Base-by-base conservation (phyloP, 1,140 invertebrate species). In the Mya arenaria region DNA sequence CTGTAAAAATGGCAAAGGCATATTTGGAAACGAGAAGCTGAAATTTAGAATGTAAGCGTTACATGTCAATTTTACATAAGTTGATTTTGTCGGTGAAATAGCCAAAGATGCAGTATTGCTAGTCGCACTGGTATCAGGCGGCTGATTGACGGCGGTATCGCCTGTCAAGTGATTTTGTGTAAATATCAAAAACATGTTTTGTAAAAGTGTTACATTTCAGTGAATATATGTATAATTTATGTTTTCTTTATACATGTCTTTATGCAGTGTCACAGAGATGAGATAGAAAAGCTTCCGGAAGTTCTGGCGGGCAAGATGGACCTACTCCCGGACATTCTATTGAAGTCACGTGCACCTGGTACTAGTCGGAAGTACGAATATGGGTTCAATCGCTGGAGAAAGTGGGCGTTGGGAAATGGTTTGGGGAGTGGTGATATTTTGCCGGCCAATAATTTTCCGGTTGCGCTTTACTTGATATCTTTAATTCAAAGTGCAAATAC, bases 161-260 rank as follows among this genome's bases (percentile, higher is more conserved):
- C n/a, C n/a, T n/a, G n/a, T n/a, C n/a, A n/a, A n/a, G n/a, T n/a
- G n/a, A n/a, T n/a, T n/a, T n/a, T n/a, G n/a, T n/a, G n/a, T n/a
- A n/a, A n/a, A n/a, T n/a, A n/a, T n/a, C n/a, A n/a, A n/a, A n/a
- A n/a, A n/a, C n/a, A n/a, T n/a, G n/a, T n/a, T n/a, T n/a, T n/a
- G n/a, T n/a, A n/a, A n/a, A n/a, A n/a, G n/a, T n/a, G n/a, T n/a
- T n/a, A n/a, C n/a, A n/a, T n/a, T n/a, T n/a, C n/a, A n/a, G n/a
- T n/a, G n/a, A n/a, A n/a, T n/a, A n/a, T n/a, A n/a, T n/a, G n/a
- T n/a, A n/a, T n/a, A n/a, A n/a, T n/a, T n/a, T n/a, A n/a, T n/a
- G n/a, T n/a, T n/a, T n/a, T n/a, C n/a, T 75, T 39, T 75, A 8
- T 62, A 75, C 4, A 62, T 75, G 5, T 75, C 25, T 75, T 75